phyloP scores from a whole-genome alignment of 2,888 invertebrate genomes.

The Sminthurides aquaticus region DNA sequence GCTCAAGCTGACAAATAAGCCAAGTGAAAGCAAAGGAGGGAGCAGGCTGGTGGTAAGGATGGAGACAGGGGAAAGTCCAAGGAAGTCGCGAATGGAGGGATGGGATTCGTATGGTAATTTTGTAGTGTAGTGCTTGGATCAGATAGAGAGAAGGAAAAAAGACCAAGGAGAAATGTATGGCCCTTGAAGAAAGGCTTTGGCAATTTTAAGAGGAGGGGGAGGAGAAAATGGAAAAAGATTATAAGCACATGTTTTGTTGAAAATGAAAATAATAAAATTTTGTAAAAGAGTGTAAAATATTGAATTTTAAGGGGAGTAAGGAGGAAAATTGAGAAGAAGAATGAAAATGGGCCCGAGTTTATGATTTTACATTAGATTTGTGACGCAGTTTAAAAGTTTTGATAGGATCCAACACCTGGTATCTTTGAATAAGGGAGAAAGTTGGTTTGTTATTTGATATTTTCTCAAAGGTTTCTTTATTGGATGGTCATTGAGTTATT shows the following conservation, averaged over 20 bases:
- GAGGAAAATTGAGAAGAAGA: not conserved
- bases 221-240: too few relatives aligned
- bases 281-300: conserved; percentile 2
- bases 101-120: too few relatives aligned
- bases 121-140: too few relatives aligned
- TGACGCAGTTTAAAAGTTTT: conserved; percentile 2
- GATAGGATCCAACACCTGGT: not conserved
- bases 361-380: not conserved
- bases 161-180: too few relatives aligned
- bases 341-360: not conserved
- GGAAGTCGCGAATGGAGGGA: too few relatives aligned
- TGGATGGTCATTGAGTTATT: not conserved
- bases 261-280: not conserved
- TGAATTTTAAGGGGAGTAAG: not conserved
- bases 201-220: too few relatives aligned
- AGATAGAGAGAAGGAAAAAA: too few relatives aligned
- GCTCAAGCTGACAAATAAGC: too few relatives aligned
- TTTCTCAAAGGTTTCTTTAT: not conserved
- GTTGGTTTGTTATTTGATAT: not conserved
- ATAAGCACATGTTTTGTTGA: not conserved
- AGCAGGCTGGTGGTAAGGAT: too few relatives aligned
- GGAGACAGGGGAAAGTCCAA: too few relatives aligned
- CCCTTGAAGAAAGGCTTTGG: too few relatives aligned
- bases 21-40: too few relatives aligned
- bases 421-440: not conserved